Percentiles rank a stretch among this genome's conserved stretches.
phyloP scores from a whole-genome alignment of 2,888 invertebrate species.

The Cephus runcator region DNA sequence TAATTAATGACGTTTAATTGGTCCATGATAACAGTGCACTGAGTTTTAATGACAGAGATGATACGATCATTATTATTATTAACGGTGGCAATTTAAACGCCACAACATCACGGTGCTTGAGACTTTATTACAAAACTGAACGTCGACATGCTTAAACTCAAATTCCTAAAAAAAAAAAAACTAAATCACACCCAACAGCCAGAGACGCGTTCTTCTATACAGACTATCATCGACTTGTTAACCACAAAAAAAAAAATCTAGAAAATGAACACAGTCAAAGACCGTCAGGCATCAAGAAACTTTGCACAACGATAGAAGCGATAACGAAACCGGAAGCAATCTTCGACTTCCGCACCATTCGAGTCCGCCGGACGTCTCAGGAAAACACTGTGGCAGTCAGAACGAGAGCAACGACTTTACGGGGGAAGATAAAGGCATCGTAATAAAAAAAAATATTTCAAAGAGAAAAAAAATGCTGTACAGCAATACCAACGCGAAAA shows the following conservation, averaged over 20 bases:
- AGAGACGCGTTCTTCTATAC: background rate
- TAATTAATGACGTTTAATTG: constrained; percentile 47
- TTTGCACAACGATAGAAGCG: constrained; percentile 22
- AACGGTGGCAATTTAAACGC: background rate
- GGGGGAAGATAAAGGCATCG: background rate
- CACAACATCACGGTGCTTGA: background rate
- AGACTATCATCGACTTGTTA: background rate
- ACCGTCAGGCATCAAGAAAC: background rate
- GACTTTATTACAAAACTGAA: background rate
- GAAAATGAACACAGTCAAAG: background rate
- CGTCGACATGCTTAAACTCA: background rate
- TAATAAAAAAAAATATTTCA: background rate
- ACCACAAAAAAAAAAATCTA: background rate
- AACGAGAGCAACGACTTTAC: background rate
- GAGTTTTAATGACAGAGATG: constrained; percentile 47
- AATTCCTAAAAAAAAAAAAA: background rate
- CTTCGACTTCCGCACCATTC: constrained; percentile 18
- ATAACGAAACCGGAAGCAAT: constrained; percentile 19
- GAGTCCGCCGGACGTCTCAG: background rate
- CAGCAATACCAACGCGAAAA: background rate
- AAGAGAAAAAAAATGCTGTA: background rate
- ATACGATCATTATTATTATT: background rate
- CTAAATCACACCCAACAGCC: background rate
- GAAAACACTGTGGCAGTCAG: background rate
- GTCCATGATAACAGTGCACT: constrained; percentile 36